Conservation (phyloP, 2,113 vertebrate species). For the Cyanoliseus patagonus region DNA sequence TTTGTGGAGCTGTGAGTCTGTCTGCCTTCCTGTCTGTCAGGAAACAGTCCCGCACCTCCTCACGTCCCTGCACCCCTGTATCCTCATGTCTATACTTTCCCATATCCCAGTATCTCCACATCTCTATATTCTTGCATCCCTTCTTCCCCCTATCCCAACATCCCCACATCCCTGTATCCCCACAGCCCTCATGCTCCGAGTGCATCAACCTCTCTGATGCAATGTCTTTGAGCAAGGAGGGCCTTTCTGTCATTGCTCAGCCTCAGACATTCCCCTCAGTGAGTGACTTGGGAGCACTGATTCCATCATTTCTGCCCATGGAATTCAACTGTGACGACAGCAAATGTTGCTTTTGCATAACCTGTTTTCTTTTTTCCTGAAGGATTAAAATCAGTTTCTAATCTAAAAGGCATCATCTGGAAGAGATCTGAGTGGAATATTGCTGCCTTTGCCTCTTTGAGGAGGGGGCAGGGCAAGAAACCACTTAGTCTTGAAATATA, state of each 20-base stretch:
- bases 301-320: not conserved
- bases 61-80: too few species aligned
- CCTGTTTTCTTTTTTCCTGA: not conserved
- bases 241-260: not conserved
- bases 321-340: not conserved
- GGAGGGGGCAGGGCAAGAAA: not conserved
- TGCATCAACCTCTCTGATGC: not conserved
- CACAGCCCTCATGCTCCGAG: not conserved
- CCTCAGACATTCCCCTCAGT: not conserved
- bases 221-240: not conserved
- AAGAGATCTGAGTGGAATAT: accelerated
- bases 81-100: not conserved
- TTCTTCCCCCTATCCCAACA: not conserved
- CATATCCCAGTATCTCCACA: not conserved
- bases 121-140: not conserved
- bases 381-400: not conserved
- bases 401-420: not conserved
- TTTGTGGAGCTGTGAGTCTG: not conserved
- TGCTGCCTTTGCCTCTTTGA: not conserved
- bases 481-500: not conserved
- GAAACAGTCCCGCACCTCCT: not conserved
- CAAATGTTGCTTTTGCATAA: not conserved
- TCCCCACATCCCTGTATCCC: too few species aligned
- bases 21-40: not conserved
- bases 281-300: not conserved